Percentiles rank a stretch among this genome's conserved stretches.
phyloP scores from a whole-genome alignment of 2,113 vertebrate species.

The Dasyornis broadbenti region DNA sequence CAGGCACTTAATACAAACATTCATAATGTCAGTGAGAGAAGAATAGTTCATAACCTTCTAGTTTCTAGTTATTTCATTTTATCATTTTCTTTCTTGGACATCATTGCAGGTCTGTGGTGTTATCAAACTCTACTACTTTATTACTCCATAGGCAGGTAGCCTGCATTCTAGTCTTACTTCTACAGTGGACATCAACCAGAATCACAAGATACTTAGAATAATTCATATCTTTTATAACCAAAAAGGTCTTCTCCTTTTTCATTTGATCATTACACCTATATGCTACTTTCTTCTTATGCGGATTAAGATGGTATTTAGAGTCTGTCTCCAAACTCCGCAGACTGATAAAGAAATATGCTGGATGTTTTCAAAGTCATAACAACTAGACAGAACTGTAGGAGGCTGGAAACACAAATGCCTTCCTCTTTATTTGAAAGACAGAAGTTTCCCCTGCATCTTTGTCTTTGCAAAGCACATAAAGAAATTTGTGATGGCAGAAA shows the following conservation, averaged over 20 bases:
- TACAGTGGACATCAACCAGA: background rate
- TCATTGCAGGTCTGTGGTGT: background rate
- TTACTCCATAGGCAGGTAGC: background rate
- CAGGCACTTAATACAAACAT: background rate
- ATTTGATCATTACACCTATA: background rate
- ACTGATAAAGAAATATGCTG: background rate
- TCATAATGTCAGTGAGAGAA: background rate
- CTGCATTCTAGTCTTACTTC: background rate
- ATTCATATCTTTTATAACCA: background rate
- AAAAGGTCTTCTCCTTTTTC: background rate
- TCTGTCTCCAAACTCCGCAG: background rate
- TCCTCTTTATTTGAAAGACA: background rate
- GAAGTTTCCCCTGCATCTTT: background rate
- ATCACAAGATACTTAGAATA: background rate
- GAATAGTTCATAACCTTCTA: background rate
- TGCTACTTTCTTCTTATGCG: background rate
- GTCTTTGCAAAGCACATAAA: background rate
- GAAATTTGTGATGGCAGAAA: background rate
- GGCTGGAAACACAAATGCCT: background rate
- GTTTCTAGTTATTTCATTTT: background rate
- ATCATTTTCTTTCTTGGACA: background rate
- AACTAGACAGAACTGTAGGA: background rate
- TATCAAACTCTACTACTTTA: background rate
- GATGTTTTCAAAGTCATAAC: background rate
- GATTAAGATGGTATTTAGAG: background rate